Conservation (phyloP, 1,140 invertebrate genomes). For the Sweltsa coloradensis region DNA sequence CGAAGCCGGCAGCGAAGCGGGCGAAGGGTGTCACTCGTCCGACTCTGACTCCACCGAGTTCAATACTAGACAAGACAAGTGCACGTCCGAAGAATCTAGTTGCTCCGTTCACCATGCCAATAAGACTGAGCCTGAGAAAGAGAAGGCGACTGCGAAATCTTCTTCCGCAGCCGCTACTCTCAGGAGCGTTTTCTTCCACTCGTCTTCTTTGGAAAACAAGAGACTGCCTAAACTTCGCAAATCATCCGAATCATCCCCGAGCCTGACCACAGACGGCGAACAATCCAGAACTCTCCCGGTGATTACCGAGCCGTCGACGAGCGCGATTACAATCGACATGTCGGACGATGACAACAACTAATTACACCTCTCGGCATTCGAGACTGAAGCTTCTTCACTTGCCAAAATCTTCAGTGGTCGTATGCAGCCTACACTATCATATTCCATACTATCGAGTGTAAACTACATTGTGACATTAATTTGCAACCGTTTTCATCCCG, state of each 20-base stretch:
- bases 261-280: not conserved
- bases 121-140: not conserved
- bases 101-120: too few species aligned
- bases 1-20: constrained; percentile 2
- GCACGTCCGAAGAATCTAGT: too few species aligned
- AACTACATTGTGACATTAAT: too few species aligned
- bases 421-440: too few species aligned
- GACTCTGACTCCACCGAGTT: not conserved
- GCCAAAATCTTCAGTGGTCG: too few species aligned
- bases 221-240: constrained; percentile 9
- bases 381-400: too few species aligned
- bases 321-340: not conserved
- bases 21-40: not conserved
- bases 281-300: constrained; percentile 1
- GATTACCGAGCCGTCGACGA: constrained; percentile 8
- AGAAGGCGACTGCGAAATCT: not conserved
- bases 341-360: too few species aligned
- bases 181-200: constrained; percentile 18
- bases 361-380: too few species aligned
- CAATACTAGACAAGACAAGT: too few species aligned
- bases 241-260: not conserved
- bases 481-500: too few species aligned
- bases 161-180: constrained; percentile 9
- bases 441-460: too few species aligned
- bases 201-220: constrained; percentile 6